A percentile compares a stretch with the other conserved stretches of the same genome.
phyloP scores from a whole-genome alignment of 2,113 vertebrate species.

The Pseudopipra pipra region DNA sequence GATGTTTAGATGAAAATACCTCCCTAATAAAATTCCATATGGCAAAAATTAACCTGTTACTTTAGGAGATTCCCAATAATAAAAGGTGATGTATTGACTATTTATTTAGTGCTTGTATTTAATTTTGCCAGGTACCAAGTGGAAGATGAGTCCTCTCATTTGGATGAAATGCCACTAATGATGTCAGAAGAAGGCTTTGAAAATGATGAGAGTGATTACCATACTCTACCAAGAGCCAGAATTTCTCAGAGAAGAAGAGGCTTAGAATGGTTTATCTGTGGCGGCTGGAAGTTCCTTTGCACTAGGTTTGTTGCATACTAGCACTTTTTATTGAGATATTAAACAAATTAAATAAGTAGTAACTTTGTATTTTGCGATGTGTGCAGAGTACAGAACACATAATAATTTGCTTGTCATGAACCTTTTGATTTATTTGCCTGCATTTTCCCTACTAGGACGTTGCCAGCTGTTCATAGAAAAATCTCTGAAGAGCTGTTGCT shows the following conservation, averaged over 20 bases:
- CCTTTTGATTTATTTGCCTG: neutral
- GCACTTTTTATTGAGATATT: neutral
- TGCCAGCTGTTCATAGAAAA: neutral
- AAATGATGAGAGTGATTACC: slow-evolving; percentile 96
- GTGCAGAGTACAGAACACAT: neutral
- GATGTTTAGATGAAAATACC: neutral
- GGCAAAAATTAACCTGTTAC: neutral
- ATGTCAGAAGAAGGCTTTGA: slow-evolving; percentile 99
- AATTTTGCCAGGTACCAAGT: slow-evolving; percentile 81
- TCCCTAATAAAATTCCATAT: neutral
- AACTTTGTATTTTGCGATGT: neutral
- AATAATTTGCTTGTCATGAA: neutral
- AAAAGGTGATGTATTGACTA: neutral
- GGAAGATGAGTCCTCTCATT: slow-evolving; percentile 90
- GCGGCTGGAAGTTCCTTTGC: slow-evolving; percentile 93
- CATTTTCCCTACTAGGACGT: neutral
- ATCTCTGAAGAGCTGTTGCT: neutral
- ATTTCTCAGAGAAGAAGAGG: slow-evolving; percentile 79
- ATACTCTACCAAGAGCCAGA: slow-evolving; percentile 90
- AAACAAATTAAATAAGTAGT: neutral
- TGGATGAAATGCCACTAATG: slow-evolving; percentile 99
- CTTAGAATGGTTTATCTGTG: slow-evolving; percentile 89
- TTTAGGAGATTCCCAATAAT: neutral
- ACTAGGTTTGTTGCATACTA: slow-evolving; percentile 78
- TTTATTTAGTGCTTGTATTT: neutral